Conservation (phyloP, 2,797 vertebrate genomes). For the Moxostoma hubbsi region DNA sequence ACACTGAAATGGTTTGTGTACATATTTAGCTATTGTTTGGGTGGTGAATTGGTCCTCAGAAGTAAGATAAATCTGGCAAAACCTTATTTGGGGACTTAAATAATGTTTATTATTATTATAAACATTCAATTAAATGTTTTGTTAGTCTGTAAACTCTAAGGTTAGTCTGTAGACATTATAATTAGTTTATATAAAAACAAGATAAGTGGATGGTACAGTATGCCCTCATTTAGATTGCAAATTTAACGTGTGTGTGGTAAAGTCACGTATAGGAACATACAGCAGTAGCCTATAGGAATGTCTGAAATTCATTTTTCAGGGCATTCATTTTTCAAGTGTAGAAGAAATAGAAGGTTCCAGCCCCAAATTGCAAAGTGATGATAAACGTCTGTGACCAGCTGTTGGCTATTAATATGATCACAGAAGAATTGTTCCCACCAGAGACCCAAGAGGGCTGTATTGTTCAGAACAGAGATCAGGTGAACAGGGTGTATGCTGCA, state of each 20-base stretch:
- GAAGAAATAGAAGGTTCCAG: slow-evolving; percentile 26
- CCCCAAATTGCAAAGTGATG: slow-evolving; percentile 23
- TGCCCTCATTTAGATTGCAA: too few relatives aligned
- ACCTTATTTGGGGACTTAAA: background rate
- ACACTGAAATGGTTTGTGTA: background rate
- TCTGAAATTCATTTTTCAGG: background rate
- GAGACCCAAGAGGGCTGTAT: slow-evolving; percentile 10
- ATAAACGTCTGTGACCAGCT: slow-evolving; percentile 33
- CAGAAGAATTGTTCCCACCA: background rate
- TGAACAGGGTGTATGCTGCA: slow-evolving; percentile 19
- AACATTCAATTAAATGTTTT: background rate
- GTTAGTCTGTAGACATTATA: too few relatives aligned
- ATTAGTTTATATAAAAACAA: too few relatives aligned
- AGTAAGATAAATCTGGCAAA: too few relatives aligned
- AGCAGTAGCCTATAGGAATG: background rate
- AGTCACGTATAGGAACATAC: slow-evolving; percentile 6
- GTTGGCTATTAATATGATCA: slow-evolving; percentile 19
- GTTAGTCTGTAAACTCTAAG: too few relatives aligned
- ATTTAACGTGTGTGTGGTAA: background rate
- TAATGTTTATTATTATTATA: too few relatives aligned
- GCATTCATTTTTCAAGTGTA: slow-evolving; percentile 19
- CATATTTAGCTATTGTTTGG: background rate
- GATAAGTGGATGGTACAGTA: too few relatives aligned
- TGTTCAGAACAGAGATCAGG: slow-evolving; percentile 34
- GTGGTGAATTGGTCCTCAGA: too few relatives aligned